These are phyloP conservation scores for Dysmachus trigonus DNA, from an alignment of 2,888 invertebrate species.

Conservation along the genomic window DNA sequence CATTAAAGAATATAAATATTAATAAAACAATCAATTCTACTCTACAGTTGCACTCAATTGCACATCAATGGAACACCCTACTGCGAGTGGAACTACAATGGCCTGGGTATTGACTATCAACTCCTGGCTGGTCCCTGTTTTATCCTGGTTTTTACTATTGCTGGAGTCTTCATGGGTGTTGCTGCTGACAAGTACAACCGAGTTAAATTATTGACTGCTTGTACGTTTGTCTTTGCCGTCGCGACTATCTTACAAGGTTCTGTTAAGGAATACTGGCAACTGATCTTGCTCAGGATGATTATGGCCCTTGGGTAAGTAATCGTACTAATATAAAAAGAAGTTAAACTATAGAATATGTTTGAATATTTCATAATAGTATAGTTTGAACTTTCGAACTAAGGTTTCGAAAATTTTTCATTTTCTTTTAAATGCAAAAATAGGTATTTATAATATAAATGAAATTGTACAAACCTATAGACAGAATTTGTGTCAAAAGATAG, in stretches of 20 bases:
- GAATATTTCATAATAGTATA: too few relatives aligned
- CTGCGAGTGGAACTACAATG: slow-evolving; percentile 94
- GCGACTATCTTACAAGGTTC: slow-evolving; percentile 87
- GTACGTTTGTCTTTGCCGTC: slow-evolving; percentile 81
- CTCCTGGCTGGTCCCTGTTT: slow-evolving; percentile 92
- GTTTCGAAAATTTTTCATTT: too few relatives aligned
- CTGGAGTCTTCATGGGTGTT: slow-evolving; percentile 84
- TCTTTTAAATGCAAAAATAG: too few relatives aligned
- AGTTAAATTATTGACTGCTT: slow-evolving; percentile 77
- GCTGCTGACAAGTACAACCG: slow-evolving; percentile 83
- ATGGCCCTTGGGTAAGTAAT: slow-evolving; percentile 79
- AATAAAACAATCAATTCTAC: too few relatives aligned
- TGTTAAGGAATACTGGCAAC: slow-evolving; percentile 88
- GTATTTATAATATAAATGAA: too few relatives aligned
- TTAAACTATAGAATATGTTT: too few relatives aligned
- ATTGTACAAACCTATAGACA: too few relatives aligned
- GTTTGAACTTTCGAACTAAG: too few relatives aligned
- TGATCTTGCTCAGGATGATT: slow-evolving; percentile 84
- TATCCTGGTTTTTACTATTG: slow-evolving; percentile 89
- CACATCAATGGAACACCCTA: slow-evolving; percentile 77
- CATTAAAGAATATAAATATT: background rate
- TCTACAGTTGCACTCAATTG: slow-evolving; percentile 71
- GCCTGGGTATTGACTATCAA: slow-evolving; percentile 91
- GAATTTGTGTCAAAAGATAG: too few relatives aligned
- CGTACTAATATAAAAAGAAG: too few relatives aligned